phyloP scores from a whole-genome alignment of 2,888 invertebrate genomes.

The Chydorus sphaericus region DNA sequence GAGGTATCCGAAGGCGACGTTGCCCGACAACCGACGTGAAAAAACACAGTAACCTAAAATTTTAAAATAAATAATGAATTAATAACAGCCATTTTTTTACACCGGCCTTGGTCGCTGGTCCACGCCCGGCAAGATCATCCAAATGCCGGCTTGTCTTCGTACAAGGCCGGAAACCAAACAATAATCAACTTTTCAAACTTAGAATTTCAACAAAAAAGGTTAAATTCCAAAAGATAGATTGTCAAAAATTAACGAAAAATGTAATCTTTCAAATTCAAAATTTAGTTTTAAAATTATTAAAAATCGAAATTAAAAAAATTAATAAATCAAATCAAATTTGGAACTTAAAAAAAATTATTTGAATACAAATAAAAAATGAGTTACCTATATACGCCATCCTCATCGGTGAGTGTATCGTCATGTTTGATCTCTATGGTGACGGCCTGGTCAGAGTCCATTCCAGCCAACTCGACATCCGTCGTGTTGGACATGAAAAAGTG shows the following conservation, averaged over 20 bases:
- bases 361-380: background rate
- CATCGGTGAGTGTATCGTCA: conserved; percentile 90
- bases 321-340: background rate
- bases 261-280: too few relatives aligned
- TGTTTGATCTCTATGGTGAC: conserved; percentile 93
- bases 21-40: conserved; percentile 72
- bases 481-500: conserved; percentile 97
- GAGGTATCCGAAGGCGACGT: conserved; percentile 72
- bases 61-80: too few relatives aligned
- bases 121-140: too few relatives aligned
- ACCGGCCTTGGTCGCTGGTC: too few relatives aligned
- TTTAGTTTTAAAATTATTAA: too few relatives aligned
- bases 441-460: conserved; percentile 58
- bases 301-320: too few relatives aligned
- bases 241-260: too few relatives aligned
- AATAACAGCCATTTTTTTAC: too few relatives aligned
- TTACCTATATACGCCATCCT: conserved; percentile 87
- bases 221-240: background rate
- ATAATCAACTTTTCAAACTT: too few relatives aligned
- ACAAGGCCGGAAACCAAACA: too few relatives aligned
- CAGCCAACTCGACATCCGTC: conserved; percentile 91
- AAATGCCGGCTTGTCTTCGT: too few relatives aligned
- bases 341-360: too few relatives aligned
- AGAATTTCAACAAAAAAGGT: background rate
- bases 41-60: conserved; percentile 52